phyloP scores from a whole-genome alignment of 2,888 invertebrate species.

The Pristionchus exspectatus region DNA sequence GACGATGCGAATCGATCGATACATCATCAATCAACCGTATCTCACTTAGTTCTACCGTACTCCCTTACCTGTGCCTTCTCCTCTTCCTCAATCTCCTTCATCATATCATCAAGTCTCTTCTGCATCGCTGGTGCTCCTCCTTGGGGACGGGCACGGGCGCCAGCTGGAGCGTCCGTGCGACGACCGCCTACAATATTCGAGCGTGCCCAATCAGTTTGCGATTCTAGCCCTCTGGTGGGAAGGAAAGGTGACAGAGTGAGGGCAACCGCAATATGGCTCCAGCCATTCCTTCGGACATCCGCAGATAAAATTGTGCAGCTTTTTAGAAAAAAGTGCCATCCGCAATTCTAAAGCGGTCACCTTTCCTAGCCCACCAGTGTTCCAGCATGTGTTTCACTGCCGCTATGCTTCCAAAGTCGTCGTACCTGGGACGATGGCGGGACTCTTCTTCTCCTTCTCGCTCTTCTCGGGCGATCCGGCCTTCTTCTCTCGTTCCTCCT shows the following conservation, averaged over 20 bases:
- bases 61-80: slow-evolving; percentile 82
- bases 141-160: slow-evolving; percentile 43
- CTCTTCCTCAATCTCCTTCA: slow-evolving; percentile 89
- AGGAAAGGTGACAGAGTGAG: no score
- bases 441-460: slow-evolving; percentile 60
- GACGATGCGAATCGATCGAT: slow-evolving; percentile 76
- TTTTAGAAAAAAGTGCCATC: no score
- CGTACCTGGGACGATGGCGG: slow-evolving; percentile 1
- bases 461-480: slow-evolving; percentile 39
- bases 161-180: slow-evolving; percentile 52
- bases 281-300: no score
- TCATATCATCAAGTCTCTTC: slow-evolving; percentile 83
- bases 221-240: no score
- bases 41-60: background rate
- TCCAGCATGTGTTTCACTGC: no score
- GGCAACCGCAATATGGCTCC: no score
- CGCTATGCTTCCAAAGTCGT: background rate
- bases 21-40: background rate
- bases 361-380: no score
- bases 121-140: slow-evolving; percentile 79
- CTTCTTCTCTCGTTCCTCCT: slow-evolving; percentile 55
- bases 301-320: no score
- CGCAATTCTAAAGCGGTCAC: no score
- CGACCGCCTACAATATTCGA: slow-evolving; percentile 47
- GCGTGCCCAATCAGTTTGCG: background rate